phyloP scores from a whole-genome alignment of 1,140 invertebrate species.

The Diorhabda sublineata region DNA sequence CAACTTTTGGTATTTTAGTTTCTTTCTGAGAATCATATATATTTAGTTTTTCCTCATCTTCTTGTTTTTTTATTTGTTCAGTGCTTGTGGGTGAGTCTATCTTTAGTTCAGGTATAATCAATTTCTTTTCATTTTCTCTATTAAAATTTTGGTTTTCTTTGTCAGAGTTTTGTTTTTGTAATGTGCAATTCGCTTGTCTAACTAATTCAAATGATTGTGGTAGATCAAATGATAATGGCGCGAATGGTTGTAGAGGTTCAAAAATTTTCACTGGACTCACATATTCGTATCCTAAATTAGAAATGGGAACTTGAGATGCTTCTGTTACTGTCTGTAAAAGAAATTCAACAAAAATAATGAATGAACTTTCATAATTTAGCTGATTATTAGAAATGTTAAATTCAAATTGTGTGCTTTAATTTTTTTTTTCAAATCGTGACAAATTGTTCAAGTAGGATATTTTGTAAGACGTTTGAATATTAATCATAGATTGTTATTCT shows the following conservation, averaged over 20 bases:
- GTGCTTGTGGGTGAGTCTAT: background rate
- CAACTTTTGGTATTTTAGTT: background rate
- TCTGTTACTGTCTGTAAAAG: background rate
- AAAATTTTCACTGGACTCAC: slow-evolving; percentile 29
- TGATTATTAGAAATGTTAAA: too few species aligned
- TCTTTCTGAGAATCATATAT: background rate
- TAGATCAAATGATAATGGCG: slow-evolving; percentile 35
- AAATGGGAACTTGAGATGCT: slow-evolving; percentile 4
- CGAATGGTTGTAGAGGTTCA: slow-evolving; percentile 36
- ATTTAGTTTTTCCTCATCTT: background rate
- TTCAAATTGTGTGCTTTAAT: too few species aligned
- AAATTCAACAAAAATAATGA: too few species aligned
- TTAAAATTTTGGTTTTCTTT: background rate
- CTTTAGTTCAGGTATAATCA: background rate
- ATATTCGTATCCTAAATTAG: slow-evolving; percentile 15
- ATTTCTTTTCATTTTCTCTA: background rate
- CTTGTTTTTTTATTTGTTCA: slow-evolving; percentile 4
- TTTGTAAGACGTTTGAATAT: too few species aligned
- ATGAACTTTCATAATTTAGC: too few species aligned
- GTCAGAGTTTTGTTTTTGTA: background rate
- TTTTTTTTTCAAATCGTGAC: too few species aligned
- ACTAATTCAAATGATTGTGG: slow-evolving; percentile 37
- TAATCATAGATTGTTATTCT: too few species aligned
- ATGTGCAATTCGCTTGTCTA: slow-evolving; percentile 29
- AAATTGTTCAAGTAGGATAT: too few species aligned